A percentile compares a stretch with the other conserved stretches of the same genome.
phyloP scores from a whole-genome alignment of 2,113 vertebrate genomes.

The Solenodon paradoxus region DNA sequence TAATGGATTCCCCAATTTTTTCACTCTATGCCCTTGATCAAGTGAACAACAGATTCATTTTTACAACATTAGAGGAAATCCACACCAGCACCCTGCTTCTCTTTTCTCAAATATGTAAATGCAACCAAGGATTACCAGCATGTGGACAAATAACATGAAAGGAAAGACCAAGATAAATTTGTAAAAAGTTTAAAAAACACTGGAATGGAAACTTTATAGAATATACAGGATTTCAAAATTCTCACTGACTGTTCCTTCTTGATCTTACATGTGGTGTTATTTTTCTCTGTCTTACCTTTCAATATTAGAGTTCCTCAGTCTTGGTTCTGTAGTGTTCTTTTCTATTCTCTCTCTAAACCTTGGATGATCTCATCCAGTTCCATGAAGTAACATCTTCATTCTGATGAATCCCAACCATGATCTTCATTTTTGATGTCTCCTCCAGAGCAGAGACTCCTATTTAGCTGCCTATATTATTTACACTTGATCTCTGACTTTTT shows the following conservation, averaged over 20 bases:
- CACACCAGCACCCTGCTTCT: background rate
- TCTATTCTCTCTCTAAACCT: background rate
- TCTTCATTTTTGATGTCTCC: background rate
- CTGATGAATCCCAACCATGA: accelerated
- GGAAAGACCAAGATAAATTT: background rate
- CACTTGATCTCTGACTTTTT: background rate
- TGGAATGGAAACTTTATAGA: background rate
- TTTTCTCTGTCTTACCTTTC: background rate
- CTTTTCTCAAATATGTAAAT: background rate
- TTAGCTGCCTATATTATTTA: background rate
- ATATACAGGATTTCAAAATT: background rate
- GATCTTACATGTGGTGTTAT: background rate
- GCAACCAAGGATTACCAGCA: background rate
- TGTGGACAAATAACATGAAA: background rate
- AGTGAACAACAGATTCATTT: background rate
- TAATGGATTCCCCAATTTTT: background rate
- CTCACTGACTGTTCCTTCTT: background rate
- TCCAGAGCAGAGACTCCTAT: background rate
- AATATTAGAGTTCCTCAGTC: background rate
- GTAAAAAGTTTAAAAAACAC: background rate
- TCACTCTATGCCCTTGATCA: background rate
- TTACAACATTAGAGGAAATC: background rate
- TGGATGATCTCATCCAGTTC: background rate
- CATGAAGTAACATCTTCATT: background rate
- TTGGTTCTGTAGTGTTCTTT: background rate